Conservation (phyloP, 2,888 invertebrate species). For the Trichogramma dendrolimi region DNA sequence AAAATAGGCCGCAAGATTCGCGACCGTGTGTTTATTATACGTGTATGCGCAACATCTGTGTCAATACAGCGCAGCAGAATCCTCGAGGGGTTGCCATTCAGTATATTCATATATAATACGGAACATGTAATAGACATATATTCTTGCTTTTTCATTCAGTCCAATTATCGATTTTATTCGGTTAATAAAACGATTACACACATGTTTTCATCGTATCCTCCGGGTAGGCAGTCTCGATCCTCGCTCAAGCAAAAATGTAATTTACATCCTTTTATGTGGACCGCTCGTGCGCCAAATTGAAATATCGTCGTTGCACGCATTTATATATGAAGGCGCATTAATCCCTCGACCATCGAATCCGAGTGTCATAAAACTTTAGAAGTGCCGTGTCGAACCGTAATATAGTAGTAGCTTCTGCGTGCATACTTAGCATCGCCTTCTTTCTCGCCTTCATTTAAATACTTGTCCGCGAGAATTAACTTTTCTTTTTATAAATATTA, state of each 20-base stretch:
- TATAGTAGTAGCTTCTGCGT: background rate
- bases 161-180: conserved; percentile 51
- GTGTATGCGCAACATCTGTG: conserved; percentile 47
- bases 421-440: background rate
- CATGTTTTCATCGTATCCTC: conserved; percentile 19
- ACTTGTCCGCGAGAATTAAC: too few relatives aligned
- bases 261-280: conserved; percentile 51
- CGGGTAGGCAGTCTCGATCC: conserved; percentile 22
- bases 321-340: conserved; percentile 17
- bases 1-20: conserved; percentile 34
- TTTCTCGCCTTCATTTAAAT: too few relatives aligned
- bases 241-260: conserved; percentile 52
- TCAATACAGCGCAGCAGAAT: conserved; percentile 49
- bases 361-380: conserved; percentile 15
- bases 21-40: background rate
- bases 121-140: conserved; percentile 37
- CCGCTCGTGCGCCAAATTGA: conserved; percentile 45
- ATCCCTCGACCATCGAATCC: conserved; percentile 25
- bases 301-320: conserved; percentile 44
- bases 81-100: conserved; percentile 36
- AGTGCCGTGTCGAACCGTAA: conserved; percentile 1
- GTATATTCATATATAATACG: conserved; percentile 2
- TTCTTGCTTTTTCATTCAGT: conserved; percentile 44
- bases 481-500: conserved; percentile 21
- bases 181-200: conserved; percentile 52